Evolutionary conservation across 2,113 vertebrate genomes (phyloP), one percentile per base, ranked within the genome.

Genomic region (Notarius quadriscutis): DNA sequence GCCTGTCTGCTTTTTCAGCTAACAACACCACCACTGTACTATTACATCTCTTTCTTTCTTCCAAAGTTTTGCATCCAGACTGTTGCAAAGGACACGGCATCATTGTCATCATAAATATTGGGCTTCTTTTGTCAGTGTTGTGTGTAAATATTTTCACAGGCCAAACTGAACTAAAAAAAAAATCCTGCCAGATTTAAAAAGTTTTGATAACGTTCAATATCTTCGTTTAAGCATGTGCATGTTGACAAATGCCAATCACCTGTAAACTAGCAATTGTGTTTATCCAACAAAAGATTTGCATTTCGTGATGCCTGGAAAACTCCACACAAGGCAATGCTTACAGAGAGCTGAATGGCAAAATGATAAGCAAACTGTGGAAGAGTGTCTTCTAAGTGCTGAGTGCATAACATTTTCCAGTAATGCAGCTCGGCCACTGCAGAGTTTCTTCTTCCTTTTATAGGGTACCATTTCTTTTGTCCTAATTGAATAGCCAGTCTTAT

Each of bases 1-100:
- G 67, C 83, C 87, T 83, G 87, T 78, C 74, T 69, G 74, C 77
- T 87, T 79, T 18, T 57, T 30, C 58, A 80, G 84, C 77, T 86
- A 69, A 86, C 41, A 74, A 30, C 12, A 78, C 10, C 84, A 51
- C n/a, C 15, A 8, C 55, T 15, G 18, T 6, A 20, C 34, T 14
- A 81, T 62, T 75, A 71, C 79, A 34, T 27, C 60, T 51, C 62
- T 62, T 80, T 58, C 55, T 18, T 57, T 58, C 55, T 18, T 57
- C 12, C 50, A 25, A 53, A n/a, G 25, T 1, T 48, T 11, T 14
- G 11, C 77, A 55, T 25, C 14, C 27, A 34, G 58, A 34, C 78
- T 27, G 48, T 51, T 77, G n/a, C 18, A 50, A 22, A 75, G 5
- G 11, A 53, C 11, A 2, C 1, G 5, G 50, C 72, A 53, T 78